Evolutionary conservation across 2,797 vertebrate species (phyloP), one percentile per base, ranked within the genome.

Genomic region (Myotis pilosus): DNA sequence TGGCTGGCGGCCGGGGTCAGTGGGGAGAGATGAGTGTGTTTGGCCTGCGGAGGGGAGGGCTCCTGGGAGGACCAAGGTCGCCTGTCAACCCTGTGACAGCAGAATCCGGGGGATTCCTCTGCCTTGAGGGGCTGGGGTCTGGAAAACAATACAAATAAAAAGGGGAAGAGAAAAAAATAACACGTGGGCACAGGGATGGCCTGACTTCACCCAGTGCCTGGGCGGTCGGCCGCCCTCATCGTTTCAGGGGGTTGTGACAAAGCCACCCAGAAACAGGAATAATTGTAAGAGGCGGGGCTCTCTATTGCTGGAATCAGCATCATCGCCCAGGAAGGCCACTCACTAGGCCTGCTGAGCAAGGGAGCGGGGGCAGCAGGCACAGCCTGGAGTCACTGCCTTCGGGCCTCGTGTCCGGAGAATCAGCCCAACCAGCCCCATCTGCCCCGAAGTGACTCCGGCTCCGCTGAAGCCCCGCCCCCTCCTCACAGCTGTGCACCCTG

Each of bases 11-110:
- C 57, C 92, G 68, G 76, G 87, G 90, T 94, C 81, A 66, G 69
- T 23, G 60, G 78, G 85, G 84, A 94, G 87, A 92, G 93, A 89
- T 80, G 53, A 95, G 88, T 38, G 38, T 85, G 57, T 64, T 94
- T 82, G 94, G 85, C 95, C 94, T 44, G 87, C 33, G 71, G 88
- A 94, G 80, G 87, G 74, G 25, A 91, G 55, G 68, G 62, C 71
- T 0, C 11, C 62, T 82, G 5, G n/a, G 57, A 84, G 41, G 30
- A 62, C 94, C 92, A 87, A 22, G 36, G 75, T 86, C 0, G 0
- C 13, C 44, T 71, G 1, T 62, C 86, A 87, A 36, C 13, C 64
- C 12, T 9, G 30, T 28, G 51, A 23, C 36, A 53, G 8, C 22
- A 49, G 60, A 95, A 75, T 60, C 53, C 66, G 4, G 41, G 49